Evolutionary conservation across 2,113 vertebrate species (phyloP).

Genomic region (Muntiacus muntjak): DNA sequence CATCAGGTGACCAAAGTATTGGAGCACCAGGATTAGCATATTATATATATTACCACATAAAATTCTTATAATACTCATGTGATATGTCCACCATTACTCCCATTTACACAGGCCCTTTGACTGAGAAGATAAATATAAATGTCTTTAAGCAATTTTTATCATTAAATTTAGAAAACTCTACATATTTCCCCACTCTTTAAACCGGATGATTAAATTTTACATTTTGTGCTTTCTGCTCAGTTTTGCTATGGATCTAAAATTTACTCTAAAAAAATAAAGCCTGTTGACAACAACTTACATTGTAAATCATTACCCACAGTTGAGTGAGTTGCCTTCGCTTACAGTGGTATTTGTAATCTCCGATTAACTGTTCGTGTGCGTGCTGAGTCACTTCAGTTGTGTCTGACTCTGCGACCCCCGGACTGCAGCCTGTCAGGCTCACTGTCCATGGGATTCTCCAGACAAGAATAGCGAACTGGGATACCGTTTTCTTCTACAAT

Average conservation of each 20-base stretch:
- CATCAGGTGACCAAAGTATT: not conserved
- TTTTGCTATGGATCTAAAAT: not conserved
- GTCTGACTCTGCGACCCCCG: not conserved
- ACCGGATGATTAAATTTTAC: not conserved
- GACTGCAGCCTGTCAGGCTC: not conserved
- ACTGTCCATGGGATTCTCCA: not conserved
- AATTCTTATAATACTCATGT: not conserved
- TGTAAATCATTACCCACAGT: not conserved
- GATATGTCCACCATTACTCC: not conserved
- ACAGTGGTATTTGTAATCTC: not conserved
- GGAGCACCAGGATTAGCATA: not conserved
- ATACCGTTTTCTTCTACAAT: not conserved
- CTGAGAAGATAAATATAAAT: not conserved
- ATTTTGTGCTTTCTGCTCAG: not conserved
- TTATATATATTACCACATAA: not conserved
- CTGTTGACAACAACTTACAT: not conserved
- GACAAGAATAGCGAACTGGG: not conserved
- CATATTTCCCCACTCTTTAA: not conserved
- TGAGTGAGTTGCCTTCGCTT: not conserved
- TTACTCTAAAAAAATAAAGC: not conserved
- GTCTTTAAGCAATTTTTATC: not conserved
- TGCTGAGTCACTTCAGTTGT: not conserved
- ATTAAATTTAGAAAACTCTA: not conserved
- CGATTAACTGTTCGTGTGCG: not conserved
- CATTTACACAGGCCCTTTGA: not conserved